Evolutionary conservation across 2,797 vertebrate species (phyloP).

Genomic region (Gymnoscopelus microlampas): DNA sequence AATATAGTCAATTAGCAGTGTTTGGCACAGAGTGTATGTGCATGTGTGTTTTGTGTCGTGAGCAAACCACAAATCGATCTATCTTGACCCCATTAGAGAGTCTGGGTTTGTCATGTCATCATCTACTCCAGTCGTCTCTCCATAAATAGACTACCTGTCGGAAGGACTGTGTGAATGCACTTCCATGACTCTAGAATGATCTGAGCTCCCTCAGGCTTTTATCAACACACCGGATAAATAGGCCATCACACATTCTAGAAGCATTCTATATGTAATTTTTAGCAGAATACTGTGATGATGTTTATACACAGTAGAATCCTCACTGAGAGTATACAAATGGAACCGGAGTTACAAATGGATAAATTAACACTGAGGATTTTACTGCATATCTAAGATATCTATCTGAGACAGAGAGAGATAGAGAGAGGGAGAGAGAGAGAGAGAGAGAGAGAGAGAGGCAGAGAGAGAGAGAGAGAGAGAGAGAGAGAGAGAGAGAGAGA

Average conservation of each 20-base stretch:
- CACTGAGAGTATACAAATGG: too few relatives aligned
- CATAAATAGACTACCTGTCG: constrained; percentile 17
- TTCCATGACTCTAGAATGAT: neutral
- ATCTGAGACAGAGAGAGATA: neutral
- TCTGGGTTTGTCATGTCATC: constrained; percentile 6
- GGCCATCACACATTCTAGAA: neutral
- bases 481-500: too few relatives aligned
- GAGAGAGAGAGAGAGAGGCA: too few relatives aligned
- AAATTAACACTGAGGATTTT: too few relatives aligned
- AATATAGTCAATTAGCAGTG: constrained; percentile 30
- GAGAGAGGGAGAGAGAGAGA: neutral
- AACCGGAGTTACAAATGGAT: too few relatives aligned
- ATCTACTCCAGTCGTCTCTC: constrained; percentile 11
- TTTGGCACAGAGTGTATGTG: constrained; percentile 29
- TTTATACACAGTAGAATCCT: neutral
- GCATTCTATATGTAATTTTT: neutral
- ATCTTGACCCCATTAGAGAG: constrained; percentile 13
- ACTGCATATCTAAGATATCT: too few relatives aligned
- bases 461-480: too few relatives aligned
- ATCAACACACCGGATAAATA: neutral
- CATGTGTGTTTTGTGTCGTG: constrained; percentile 11
- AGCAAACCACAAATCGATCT: constrained; percentile 23
- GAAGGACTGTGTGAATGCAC: neutral
- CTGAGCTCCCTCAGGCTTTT: neutral
- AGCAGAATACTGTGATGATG: neutral